Evolutionary conservation across 2,113 vertebrate genomes (phyloP).

Genomic region (Oncorhynchus kisutch): DNA sequence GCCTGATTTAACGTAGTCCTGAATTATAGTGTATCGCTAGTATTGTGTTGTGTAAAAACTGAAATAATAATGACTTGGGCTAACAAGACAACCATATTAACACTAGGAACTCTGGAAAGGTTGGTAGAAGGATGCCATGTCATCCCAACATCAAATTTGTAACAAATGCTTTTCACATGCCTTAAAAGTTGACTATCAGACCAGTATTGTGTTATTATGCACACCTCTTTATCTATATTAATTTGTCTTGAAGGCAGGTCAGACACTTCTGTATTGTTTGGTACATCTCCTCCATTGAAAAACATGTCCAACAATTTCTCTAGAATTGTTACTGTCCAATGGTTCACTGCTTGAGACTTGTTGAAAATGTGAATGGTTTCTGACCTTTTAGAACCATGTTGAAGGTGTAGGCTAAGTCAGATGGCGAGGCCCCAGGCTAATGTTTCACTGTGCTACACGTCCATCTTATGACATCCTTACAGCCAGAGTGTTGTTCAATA

Average conservation of each 20-base stretch:
- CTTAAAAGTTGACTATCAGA: slow-evolving; percentile 30
- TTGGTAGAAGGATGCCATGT: slow-evolving; percentile 41
- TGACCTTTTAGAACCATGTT: neutral
- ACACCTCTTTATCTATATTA: slow-evolving; percentile 7
- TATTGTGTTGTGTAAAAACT: slow-evolving; percentile 24
- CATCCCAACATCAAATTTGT: slow-evolving; percentile 19
- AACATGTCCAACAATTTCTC: slow-evolving; percentile 10
- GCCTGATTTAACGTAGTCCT: slow-evolving; percentile 56
- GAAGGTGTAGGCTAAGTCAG: neutral
- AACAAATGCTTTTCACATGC: slow-evolving; percentile 22
- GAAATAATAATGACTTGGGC: slow-evolving; percentile 19
- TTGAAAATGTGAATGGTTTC: neutral
- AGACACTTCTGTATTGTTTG: slow-evolving; percentile 32
- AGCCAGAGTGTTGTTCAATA: slow-evolving; percentile 35
- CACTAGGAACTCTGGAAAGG: slow-evolving; percentile 49
- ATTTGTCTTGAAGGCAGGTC: slow-evolving; percentile 33
- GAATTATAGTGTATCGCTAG: slow-evolving; percentile 54
- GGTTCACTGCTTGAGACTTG: slow-evolving; percentile 10
- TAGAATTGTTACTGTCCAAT: neutral
- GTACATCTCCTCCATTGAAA: slow-evolving; percentile 28
- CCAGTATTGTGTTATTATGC: slow-evolving; percentile 1
- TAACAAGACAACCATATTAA: slow-evolving; percentile 49
- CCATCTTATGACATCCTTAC: neutral
- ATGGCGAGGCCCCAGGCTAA: neutral
- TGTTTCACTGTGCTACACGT: slow-evolving; percentile 7